Base-by-base conservation (phyloP, 2,888 invertebrate genomes). In the Miltochrista miniata region DNA sequence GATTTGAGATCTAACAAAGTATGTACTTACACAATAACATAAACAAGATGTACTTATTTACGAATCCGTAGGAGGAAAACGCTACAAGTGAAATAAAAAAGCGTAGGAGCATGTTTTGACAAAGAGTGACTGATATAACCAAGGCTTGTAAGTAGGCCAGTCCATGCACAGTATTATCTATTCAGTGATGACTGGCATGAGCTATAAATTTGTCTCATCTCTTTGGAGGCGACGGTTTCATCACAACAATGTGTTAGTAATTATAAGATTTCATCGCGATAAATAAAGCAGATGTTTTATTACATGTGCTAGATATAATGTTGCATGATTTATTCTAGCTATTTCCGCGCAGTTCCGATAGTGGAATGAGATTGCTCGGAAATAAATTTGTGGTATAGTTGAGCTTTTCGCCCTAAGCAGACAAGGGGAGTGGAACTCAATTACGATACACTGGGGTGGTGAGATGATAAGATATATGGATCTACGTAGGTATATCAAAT, bases 221-320 rank as follows among this genome's bases (percentile, higher is more conserved):
- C 18, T 10, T 18, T 43, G 37, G 48, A 48, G 37, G 15, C 18
- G 33, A 43, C 18, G 9, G 46, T 40, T 50, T 38, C 35, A 54
- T 48, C 49, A 55, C 59, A 63, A 35, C 56, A 59, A 51, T 64
- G 43, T 67, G 64, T 53, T 64, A 56, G 54, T 56, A 64, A 56
- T 60, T 45, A 54, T 50, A 36, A 48, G 54, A 56, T 67, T 54
- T 43, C 45, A 40, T 41, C 36, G 46, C 39, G 59, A 67, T 64
- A 51, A n/a, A 56, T 52, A 48, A 59, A 56, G 52, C 64, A 64
- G 43, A 64, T 68, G 52, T 56, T 53, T 48, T 53, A 49, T 53
- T 67, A 68, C 64, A 59, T 64, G 53, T 67, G 68, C 51, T 51
- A 51, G 29, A 13, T 29, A 45, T 30, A 36, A 18, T n/a, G n/a